phyloP scores from a whole-genome alignment of 2,797 vertebrate species.

The Onychomys leucogaster region DNA sequence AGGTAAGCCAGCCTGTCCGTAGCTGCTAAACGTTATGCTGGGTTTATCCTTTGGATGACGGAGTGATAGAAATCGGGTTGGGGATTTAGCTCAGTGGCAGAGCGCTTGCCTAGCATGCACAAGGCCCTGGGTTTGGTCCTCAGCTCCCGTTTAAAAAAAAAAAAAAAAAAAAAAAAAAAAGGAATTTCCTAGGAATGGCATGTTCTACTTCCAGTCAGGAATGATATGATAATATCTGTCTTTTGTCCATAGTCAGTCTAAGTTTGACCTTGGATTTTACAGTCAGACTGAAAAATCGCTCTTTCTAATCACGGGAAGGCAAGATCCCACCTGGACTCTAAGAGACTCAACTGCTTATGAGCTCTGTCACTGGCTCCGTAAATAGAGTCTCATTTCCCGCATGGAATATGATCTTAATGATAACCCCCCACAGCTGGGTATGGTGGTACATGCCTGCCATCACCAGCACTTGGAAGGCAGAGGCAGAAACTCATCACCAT shows the following conservation, averaged over 20 bases:
- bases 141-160: too few relatives aligned
- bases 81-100: too few relatives aligned
- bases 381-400: not conserved
- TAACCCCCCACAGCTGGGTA: not conserved
- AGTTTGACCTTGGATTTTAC: not conserved
- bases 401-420: not conserved
- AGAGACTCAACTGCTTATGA: not conserved
- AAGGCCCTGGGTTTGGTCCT: too few relatives aligned
- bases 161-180: too few relatives aligned
- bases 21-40: not conserved
- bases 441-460: not conserved
- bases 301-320: constrained; percentile 9
- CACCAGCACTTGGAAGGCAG: not conserved
- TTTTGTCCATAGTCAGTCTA: not conserved
- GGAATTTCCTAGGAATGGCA: not conserved
- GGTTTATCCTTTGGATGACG: not conserved
- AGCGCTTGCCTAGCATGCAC: too few relatives aligned
- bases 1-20: not conserved
- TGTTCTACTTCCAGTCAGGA: not conserved
- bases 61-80: not conserved
- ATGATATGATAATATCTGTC: not conserved
- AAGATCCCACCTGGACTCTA: not conserved
- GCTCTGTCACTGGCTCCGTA: not conserved
- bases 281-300: not conserved
- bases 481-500: not conserved